Evolutionary conservation across 2,888 invertebrate species (phyloP).

Genomic region (Mythimna impura): DNA sequence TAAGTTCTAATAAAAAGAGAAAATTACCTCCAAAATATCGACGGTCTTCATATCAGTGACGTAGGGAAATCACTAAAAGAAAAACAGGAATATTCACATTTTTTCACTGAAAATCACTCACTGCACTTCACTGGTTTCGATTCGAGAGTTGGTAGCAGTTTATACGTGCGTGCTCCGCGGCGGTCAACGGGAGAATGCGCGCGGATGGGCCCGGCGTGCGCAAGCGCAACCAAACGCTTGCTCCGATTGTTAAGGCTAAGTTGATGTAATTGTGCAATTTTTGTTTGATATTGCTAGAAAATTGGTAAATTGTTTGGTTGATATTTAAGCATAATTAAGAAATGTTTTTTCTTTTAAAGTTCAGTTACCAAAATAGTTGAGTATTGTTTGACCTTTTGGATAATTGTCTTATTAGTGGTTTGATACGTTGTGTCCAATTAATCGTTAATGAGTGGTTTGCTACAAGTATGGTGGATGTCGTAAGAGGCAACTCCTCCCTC

Average conservation of each 20-base stretch:
- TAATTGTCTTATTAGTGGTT: conserved; percentile 28
- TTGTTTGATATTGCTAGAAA: conserved; percentile 37
- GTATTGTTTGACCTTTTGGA: conserved; percentile 22
- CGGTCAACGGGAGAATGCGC: conserved; percentile 65
- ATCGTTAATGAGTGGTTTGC: background rate
- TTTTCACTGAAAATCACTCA: conserved; percentile 63
- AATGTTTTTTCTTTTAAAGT: conserved; percentile 29
- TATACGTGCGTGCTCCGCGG: conserved; percentile 53
- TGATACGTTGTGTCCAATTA: conserved; percentile 32
- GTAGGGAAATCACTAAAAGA: conserved; percentile 58
- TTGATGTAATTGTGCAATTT: conserved; percentile 59
- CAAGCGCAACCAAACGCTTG: conserved; percentile 63
- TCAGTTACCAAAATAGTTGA: conserved; percentile 6
- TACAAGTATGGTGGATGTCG: conserved; percentile 4
- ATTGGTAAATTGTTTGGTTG: conserved; percentile 36
- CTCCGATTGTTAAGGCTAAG: conserved; percentile 74
- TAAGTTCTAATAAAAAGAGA: conserved; percentile 30
- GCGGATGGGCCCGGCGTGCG: conserved; percentile 52
- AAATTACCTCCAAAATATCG: conserved; percentile 74
- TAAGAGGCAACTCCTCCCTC: background rate
- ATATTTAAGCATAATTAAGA: conserved; percentile 34
- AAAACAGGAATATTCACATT: conserved; percentile 64
- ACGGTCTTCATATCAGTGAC: conserved; percentile 71
- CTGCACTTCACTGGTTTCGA: conserved; percentile 60
- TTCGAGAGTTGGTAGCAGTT: conserved; percentile 48